A percentile compares a stretch with the other conserved stretches of the same genome.
These are phyloP conservation scores for Drosophila tsacasi DNA, from an alignment of 1,140 invertebrate species.

Conservation along the genomic window DNA sequence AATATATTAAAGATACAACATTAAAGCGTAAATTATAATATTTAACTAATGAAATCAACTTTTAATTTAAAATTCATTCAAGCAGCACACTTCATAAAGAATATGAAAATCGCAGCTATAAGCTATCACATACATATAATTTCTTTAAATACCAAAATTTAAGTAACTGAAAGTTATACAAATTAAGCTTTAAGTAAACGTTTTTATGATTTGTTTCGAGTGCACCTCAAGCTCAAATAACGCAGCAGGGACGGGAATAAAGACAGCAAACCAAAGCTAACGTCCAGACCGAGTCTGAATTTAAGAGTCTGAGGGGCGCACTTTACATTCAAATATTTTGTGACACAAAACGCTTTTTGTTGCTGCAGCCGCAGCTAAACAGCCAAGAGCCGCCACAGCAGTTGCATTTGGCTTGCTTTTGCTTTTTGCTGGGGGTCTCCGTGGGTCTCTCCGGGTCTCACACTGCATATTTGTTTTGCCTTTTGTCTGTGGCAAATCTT, in stretches of 20 bases:
- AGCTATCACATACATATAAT: too few relatives aligned
- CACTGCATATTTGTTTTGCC: constrained; percentile 65
- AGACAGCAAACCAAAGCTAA: constrained; percentile 65
- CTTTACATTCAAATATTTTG: constrained; percentile 84
- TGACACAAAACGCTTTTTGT: constrained; percentile 77
- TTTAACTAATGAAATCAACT: too few relatives aligned
- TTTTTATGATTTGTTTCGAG: neutral
- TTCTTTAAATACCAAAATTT: neutral
- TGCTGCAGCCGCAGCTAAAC: constrained; percentile 11
- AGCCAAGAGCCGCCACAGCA: constrained; percentile 8
- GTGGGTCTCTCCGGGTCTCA: constrained; percentile 27
- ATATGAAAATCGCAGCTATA: too few relatives aligned
- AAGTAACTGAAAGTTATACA: too few relatives aligned
- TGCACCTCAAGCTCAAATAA: constrained; percentile 2
- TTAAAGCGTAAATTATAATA: neutral
- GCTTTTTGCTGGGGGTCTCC: constrained; percentile 44
- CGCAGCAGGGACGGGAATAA: constrained; percentile 55
- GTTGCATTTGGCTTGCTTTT: constrained; percentile 34
- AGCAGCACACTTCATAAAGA: too few relatives aligned
- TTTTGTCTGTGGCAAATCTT: constrained; percentile 67
- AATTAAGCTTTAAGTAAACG: neutral
- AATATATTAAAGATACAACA: neutral
- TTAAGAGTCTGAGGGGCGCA: constrained; percentile 60
- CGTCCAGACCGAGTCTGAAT: constrained; percentile 46
- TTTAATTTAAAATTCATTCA: too few relatives aligned